A percentile compares a stretch with the other conserved stretches of the same genome.
Conservation (phyloP, 2,797 vertebrate species). For the Catamblyrhynchus diadema region DNA sequence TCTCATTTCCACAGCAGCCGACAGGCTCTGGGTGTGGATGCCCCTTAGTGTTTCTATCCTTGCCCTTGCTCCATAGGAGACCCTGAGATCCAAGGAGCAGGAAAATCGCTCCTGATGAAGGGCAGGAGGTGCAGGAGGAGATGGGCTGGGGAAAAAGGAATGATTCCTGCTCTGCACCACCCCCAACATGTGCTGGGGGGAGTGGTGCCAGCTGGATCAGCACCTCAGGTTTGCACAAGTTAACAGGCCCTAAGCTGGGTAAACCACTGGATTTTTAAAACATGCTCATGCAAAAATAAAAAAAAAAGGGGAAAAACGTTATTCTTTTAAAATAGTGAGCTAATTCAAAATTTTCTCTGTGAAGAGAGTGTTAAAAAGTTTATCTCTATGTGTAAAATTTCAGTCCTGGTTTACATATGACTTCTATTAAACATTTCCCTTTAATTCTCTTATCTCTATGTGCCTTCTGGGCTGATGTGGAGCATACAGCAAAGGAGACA, state of each 20-base stretch:
- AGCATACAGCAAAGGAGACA: neutral
- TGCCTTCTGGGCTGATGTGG: constrained; percentile 70
- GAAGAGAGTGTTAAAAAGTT: constrained; percentile 33
- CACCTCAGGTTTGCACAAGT: neutral
- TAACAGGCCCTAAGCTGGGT: neutral
- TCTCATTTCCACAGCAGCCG: neutral
- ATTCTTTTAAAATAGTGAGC: constrained; percentile 5
- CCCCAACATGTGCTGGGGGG: accelerated
- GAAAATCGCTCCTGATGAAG: neutral
- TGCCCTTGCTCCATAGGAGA: neutral
- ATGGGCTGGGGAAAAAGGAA: neutral
- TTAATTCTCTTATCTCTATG: constrained; percentile 70
- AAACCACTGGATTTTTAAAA: neutral
- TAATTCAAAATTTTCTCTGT: neutral
- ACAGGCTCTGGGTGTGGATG: neutral
- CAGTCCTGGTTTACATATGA: constrained; percentile 48
- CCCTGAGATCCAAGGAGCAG: neutral
- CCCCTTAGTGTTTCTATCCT: neutral
- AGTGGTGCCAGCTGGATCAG: neutral
- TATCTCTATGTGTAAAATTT: constrained; percentile 16
- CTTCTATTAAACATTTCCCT: constrained; percentile 45
- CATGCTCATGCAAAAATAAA: neutral
- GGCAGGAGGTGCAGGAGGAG: neutral
- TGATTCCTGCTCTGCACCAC: neutral
- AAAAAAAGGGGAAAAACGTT: accelerated